These are phyloP conservation scores for Phthorimaea operculella DNA, from an alignment of 1,140 invertebrate species.

Conservation along the genomic window DNA sequence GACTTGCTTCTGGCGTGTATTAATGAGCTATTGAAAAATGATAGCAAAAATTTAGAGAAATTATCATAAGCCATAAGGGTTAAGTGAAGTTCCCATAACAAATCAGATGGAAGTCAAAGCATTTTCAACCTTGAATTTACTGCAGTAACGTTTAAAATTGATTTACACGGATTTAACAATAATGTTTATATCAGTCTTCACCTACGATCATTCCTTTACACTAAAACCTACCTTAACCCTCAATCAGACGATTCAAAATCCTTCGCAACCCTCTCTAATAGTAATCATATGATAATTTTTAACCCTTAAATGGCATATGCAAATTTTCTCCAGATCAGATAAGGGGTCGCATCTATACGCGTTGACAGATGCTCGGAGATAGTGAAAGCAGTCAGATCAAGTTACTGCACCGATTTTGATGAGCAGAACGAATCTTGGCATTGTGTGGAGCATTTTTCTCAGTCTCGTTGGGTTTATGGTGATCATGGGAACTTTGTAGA, in stretches of 20 bases:
- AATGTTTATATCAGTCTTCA: conserved; percentile 19
- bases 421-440: neutral
- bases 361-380: conserved; percentile 59
- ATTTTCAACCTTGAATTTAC: conserved; percentile 13
- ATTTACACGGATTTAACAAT: conserved; percentile 12
- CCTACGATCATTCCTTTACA: neutral
- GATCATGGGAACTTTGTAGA: neutral
- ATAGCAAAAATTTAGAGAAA: conserved; percentile 55
- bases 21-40: conserved; percentile 68
- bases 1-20: conserved; percentile 39
- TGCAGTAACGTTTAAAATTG: conserved; percentile 2
- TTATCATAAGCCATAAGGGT: conserved; percentile 60
- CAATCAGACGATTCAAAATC: neutral
- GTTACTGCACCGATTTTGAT: conserved; percentile 24
- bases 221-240: neutral
- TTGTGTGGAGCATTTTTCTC: neutral
- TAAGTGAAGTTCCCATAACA: conserved; percentile 32
- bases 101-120: neutral
- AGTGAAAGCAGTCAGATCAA: conserved; percentile 26
- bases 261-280: conserved; percentile 8
- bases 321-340: conserved; percentile 31
- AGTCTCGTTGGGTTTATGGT: neutral
- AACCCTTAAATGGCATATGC: conserved; percentile 60
- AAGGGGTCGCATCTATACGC: conserved; percentile 33
- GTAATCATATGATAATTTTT: conserved; percentile 55